Base-by-base conservation (phyloP, 2,888 invertebrate genomes). In the Alsophila aescularia region DNA sequence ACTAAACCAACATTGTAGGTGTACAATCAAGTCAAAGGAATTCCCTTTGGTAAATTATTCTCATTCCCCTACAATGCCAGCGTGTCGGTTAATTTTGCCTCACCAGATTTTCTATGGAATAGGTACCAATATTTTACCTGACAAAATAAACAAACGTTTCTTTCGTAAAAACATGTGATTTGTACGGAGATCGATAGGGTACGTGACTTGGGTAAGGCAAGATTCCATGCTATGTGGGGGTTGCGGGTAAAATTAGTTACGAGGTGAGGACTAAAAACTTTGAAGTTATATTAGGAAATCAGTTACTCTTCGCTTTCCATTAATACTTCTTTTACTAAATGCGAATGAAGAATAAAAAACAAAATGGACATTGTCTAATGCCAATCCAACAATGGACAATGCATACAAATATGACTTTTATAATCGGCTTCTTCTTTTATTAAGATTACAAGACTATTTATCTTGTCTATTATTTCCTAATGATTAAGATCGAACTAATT, bases 171-270 rank as follows among this genome's bases (percentile, higher is more conserved):
- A 64, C 66, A 61, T 67, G 66, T 59, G 67, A 74, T 71, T 67
- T 64, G 61, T 52, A 53, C 48, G 36, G 62, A 66, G 62, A 74
- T 74, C 70, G 68, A 73, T 75, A 70, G 45, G 37, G 44, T 66
- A 75, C 75, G 75, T 76, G 75, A 69, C 72, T 67, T 56, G 63
- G 51, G 54, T 63, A 35, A 56, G 55, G 40, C 50, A 54, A 57
- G 52, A 54, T 58, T 58, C 47, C 43, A 44, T 31, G 9, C 12
- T 31, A 56, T 60, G 0, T 32, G 37, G 9, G 45, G 24, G 55
- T n/a, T 32, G 13, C 1, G 1, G 55, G 27, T 2, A 24, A 2
- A 18, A 49, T 43, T 43, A 6, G n/a, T 54, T 29, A 49, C 44
- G 9, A 6, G 2, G 4, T 16, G n/a, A n/a, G n/a, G n/a, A n/a